phyloP scores from a whole-genome alignment of 2,888 invertebrate genomes.

The Aphidoletes aphidimyza region DNA sequence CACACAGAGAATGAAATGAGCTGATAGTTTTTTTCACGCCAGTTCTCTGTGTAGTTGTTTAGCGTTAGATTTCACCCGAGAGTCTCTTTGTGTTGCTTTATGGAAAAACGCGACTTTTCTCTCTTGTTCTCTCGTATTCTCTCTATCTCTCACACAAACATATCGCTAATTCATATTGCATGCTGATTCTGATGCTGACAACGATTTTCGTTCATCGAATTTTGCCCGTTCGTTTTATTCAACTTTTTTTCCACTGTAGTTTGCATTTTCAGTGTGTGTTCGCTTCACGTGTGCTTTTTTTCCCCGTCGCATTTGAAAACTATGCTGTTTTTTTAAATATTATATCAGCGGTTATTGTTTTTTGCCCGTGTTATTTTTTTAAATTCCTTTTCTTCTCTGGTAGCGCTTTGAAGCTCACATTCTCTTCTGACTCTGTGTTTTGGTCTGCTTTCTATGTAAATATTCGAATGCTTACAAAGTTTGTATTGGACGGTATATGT shows the following conservation, averaged over 20 bases:
- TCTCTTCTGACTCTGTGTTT: conserved; percentile 8
- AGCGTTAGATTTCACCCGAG: conserved; percentile 27
- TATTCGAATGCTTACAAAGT: conserved; percentile 41
- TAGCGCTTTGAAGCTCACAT: conserved; percentile 34
- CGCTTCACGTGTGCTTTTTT: conserved; percentile 52
- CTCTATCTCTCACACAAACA: not conserved
- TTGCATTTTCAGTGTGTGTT: not conserved
- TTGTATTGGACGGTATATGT: not conserved
- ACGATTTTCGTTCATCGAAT: conserved; percentile 27
- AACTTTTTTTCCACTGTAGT: not conserved
- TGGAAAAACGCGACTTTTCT: conserved; percentile 5
- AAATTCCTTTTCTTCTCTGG: not conserved
- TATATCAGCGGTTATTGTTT: not conserved
- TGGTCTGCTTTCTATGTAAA: conserved; percentile 34
- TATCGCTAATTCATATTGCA: not conserved
- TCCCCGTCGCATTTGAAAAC: conserved; percentile 39
- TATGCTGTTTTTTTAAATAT: conserved; percentile 19
- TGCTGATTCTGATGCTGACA: conserved; percentile 33
- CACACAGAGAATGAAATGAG: not conserved
- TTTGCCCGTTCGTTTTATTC: not conserved
- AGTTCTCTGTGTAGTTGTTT: not conserved
- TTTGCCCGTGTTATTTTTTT: not conserved
- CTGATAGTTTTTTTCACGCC: not conserved
- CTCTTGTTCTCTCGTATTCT: not conserved
- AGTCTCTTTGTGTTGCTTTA: conserved; percentile 25